A percentile compares a stretch with the other conserved stretches of the same genome.
phyloP scores from a whole-genome alignment of 1,140 invertebrate genomes.

The Drosophila truncata region DNA sequence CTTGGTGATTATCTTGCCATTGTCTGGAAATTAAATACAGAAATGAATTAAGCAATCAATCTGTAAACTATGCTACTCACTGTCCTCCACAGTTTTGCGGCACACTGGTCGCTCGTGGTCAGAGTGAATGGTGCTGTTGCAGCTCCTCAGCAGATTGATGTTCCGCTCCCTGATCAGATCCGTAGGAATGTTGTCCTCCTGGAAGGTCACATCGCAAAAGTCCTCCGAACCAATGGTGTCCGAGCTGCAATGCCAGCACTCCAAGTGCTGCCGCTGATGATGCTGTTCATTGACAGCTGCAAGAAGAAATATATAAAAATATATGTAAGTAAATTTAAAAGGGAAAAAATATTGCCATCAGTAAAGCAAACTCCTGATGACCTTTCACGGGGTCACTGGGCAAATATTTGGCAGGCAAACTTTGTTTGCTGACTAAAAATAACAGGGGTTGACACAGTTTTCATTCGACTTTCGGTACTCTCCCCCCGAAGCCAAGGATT shows the following conservation, averaged over 20 bases:
- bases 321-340: too few species aligned
- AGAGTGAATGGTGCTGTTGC: constrained; percentile 78
- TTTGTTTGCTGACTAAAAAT: constrained; percentile 24
- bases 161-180: constrained; percentile 71
- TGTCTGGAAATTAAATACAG: constrained; percentile 34
- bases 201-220: constrained; percentile 75
- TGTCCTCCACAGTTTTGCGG: constrained; percentile 80
- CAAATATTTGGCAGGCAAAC: constrained; percentile 15
- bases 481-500: neutral
- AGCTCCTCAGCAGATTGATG: constrained; percentile 71
- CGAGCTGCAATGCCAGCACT: constrained; percentile 84
- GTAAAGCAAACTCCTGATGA: constrained; percentile 1
- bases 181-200: constrained; percentile 76
- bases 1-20: constrained; percentile 77
- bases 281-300: constrained; percentile 55
- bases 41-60: neutral
- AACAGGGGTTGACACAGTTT: constrained; percentile 45
- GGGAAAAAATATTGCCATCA: constrained; percentile 9
- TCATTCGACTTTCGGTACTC: constrained; percentile 6
- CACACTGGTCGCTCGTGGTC: constrained; percentile 79
- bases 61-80: constrained; percentile 43
- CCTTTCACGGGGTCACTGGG: constrained; percentile 35
- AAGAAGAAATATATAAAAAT: neutral
- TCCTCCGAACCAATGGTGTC: constrained; percentile 76
- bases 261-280: constrained; percentile 45